Evolutionary conservation across 2,797 vertebrate genomes (phyloP), one percentile per base, ranked within the genome.

Genomic region (Acrossocheilus fasciatus): DNA sequence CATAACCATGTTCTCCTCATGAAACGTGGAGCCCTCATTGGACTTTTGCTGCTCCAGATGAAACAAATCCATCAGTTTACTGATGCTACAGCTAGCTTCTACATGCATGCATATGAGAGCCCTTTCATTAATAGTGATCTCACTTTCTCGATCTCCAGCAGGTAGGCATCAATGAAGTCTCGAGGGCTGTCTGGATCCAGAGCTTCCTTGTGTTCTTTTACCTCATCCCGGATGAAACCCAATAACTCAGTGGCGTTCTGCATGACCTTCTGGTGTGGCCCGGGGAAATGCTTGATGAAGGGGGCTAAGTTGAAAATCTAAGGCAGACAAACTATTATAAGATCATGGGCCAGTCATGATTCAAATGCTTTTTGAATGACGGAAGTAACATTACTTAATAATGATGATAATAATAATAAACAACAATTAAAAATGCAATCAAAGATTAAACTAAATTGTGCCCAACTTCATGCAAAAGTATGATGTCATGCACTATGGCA

Each of bases 101-200:
- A 2, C 47, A 64, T 45, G 5, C 0, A 74, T 30, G 12, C 9
- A 57, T 41, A 6, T 2, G 9, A 34, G 2, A 50, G 6, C 4
- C 14, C 15, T 75, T 52, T 76, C 26, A 36, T 34, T 36, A 11
- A 62, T 0, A 0, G 6, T 18, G 8, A 20, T 26, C 66, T 85
- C 23, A 85, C 75, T n/a, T 85, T 85, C 36, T 85, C 75, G 0
- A 85, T 85, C 47, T 92, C 89, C n/a, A 92, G 59, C 17, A 93
- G 73, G 50, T 92, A 93, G 64, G 88, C 86, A 62, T 93, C 92
- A 6, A 93, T 85, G 45, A 90, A 92, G 88, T 93, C 91, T 39
- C 87, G 81, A 14, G 89, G 91, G 18, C 75, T 88, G 23, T 88
- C 86, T 41, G 54, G 81, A 45, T 93, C 89, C 80, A 93, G 54